Evolutionary conservation across 2,113 vertebrate genomes (phyloP), one percentile per base, ranked within the genome.

Genomic region (Pachypanchax playfairii): DNA sequence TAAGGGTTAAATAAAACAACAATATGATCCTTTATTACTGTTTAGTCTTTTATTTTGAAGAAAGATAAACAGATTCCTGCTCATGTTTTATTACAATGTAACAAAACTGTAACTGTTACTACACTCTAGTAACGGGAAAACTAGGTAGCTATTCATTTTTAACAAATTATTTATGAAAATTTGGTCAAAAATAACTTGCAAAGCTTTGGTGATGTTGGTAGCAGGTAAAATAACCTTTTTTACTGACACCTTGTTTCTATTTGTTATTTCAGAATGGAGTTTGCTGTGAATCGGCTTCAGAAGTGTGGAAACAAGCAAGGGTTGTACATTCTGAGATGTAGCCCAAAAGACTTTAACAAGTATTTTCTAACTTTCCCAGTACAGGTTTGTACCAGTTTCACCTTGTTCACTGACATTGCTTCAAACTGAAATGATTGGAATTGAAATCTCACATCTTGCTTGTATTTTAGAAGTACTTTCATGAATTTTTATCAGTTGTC

Each of bases 321-420:
- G 35, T 79, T 94, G 65, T 99, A 95, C 29, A 94, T 99, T 72
- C 93, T 99, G 84, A 93, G 96, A 50, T 95, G 93, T 72, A 98
- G 95, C 82, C 96, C 97, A 4, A 98, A 97, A 88, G 96, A 99
- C 46, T 98, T 94, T 64, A 93, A 96, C 87, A 96, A 95, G 56
- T 99, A 96, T 83, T 98, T 96, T 81, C 91, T 98, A 83, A 98
- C 96, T 26, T 98, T 99, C 83, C 93, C 94, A 33, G 75, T 97
- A 21, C 93, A 94, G 96, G 97, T 98, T n/a, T n/a, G n/a, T n/a
- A n/a, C n/a, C 80, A 85, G 91, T 93, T 20, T 67, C 0, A 10
- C 4, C 13, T 49, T 41, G 1, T n/a, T 3, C 17, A 28, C 24
- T 26, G 2, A 36, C 17, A 15, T 36, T 12, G 20, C 31, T 17